phyloP scores from a whole-genome alignment of 2,888 invertebrate genomes.

The Sphaerophoria taeniata region DNA sequence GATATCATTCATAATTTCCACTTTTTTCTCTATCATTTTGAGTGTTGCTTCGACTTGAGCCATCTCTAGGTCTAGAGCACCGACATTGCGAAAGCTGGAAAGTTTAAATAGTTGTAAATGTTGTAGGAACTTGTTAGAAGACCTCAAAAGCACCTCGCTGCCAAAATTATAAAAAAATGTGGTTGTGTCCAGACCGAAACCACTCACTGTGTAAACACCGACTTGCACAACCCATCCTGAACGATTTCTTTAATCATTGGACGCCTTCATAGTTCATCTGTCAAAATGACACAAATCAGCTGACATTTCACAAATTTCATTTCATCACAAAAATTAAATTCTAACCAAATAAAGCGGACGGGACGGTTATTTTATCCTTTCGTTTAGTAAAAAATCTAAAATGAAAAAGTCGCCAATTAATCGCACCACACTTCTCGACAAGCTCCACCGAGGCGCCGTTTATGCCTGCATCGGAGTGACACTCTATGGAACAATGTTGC shows the following conservation, averaged over 20 bases:
- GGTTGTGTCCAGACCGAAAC: too few species aligned
- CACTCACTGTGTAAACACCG: too few species aligned
- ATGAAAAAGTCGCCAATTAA: conserved; percentile 81
- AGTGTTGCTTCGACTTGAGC: too few species aligned
- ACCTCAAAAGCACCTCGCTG: too few species aligned
- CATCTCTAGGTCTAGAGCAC: too few species aligned
- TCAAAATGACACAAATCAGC: conserved; percentile 17
- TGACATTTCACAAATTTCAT: conserved; percentile 2
- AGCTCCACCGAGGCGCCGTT: conserved; percentile 85
- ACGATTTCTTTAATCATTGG: not conserved
- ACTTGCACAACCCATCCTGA: not conserved
- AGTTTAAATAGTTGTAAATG: too few species aligned
- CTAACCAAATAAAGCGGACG: not conserved
- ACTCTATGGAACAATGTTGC: conserved; percentile 83
- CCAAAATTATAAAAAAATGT: too few species aligned
- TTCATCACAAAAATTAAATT: conserved; percentile 8
- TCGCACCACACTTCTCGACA: conserved; percentile 82
- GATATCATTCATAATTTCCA: too few species aligned
- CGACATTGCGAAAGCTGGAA: too few species aligned
- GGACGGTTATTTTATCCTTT: not conserved
- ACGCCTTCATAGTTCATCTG: not conserved
- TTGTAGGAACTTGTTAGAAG: too few species aligned
- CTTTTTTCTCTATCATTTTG: too few species aligned
- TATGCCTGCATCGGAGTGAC: conserved; percentile 84
- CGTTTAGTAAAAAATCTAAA: conserved; percentile 5